Evolutionary conservation across 1,140 invertebrate genomes (phyloP).

Genomic region (Kradibia gibbosae): DNA sequence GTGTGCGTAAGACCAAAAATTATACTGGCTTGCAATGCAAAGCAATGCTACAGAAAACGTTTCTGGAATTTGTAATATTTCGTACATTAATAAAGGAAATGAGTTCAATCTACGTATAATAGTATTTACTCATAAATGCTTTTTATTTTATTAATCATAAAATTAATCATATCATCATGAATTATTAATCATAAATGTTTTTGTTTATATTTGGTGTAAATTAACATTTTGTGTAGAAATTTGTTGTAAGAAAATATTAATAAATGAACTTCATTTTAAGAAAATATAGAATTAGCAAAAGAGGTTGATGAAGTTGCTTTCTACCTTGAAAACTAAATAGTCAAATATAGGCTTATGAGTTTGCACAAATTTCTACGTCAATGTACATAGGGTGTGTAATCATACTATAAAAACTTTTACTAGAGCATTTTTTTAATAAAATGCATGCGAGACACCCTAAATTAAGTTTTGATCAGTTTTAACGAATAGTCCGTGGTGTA

Average conservation of each 20-base stretch:
- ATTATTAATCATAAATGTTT: too few relatives aligned
- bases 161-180: neutral
- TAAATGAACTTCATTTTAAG: too few relatives aligned
- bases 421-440: slow-evolving; percentile 21
- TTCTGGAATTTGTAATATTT: slow-evolving; percentile 28
- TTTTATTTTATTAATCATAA: neutral
- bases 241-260: too few relatives aligned
- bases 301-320: neutral
- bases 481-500: neutral
- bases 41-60: neutral
- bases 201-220: neutral
- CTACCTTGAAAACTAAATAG: neutral
- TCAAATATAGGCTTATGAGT: too few relatives aligned
- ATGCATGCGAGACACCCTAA: neutral
- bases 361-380: neutral
- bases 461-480: slow-evolving; percentile 32
- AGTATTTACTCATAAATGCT: neutral
- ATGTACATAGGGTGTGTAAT: neutral
- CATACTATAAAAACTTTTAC: neutral
- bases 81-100: slow-evolving; percentile 31
- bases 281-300: neutral
- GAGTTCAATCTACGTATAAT: neutral
- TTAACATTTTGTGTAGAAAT: neutral
- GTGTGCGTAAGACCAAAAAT: slow-evolving; percentile 2
- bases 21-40: neutral